These are phyloP conservation scores for Rhabditoides inermis DNA, from an alignment of 2,888 invertebrate genomes.

Conservation along the genomic window DNA sequence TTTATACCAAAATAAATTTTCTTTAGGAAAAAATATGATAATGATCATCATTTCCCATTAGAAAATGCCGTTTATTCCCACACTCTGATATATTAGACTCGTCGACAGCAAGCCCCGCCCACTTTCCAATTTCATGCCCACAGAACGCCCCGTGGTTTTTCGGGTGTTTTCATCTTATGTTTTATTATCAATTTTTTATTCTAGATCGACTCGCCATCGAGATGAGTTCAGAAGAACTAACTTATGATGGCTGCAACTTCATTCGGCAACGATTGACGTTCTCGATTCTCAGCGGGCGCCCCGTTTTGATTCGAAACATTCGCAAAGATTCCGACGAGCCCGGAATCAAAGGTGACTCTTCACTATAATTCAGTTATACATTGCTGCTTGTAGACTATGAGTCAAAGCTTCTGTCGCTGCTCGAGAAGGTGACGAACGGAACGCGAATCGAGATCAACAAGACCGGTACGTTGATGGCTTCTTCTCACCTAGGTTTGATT, in stretches of 20 bases:
- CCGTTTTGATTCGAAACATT: conserved; percentile 78
- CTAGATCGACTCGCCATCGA: no score
- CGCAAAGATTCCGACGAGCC: conserved; percentile 56
- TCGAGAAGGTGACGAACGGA: conserved; percentile 91
- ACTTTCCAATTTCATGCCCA: no score
- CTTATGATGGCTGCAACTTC: conserved; percentile 46
- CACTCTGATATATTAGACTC: no score
- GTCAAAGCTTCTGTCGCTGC: conserved; percentile 66
- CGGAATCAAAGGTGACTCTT: conserved; percentile 64
- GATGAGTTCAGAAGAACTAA: conserved; percentile 30
- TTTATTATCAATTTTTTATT: no score
- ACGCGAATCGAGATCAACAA: conserved; percentile 78
- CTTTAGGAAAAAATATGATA: no score
- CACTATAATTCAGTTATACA: not conserved
- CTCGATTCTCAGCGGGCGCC: conserved; percentile 79
- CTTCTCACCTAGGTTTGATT: not conserved
- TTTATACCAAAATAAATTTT: no score
- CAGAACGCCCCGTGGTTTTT: no score
- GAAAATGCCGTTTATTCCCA: no score
- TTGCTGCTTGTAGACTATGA: conserved; percentile 48
- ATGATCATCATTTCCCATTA: no score
- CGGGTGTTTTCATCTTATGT: no score
- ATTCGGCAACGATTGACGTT: conserved; percentile 78
- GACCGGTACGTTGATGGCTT: conserved; percentile 60
- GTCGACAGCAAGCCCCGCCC: no score